phyloP scores from a whole-genome alignment of 1,140 invertebrate species.

The Anastrepha obliqua region DNA sequence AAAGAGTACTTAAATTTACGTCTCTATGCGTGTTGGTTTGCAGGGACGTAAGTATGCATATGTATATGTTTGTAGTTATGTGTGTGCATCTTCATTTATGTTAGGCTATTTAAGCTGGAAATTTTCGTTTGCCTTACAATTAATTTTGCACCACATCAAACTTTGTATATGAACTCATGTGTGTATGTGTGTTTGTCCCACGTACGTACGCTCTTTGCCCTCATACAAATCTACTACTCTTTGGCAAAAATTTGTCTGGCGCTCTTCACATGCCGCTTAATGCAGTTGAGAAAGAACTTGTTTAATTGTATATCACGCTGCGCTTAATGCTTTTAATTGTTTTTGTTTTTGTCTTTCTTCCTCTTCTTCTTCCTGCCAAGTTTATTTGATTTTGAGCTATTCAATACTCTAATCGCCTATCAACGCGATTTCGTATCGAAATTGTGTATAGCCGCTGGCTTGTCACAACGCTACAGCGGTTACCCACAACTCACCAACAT shows the following conservation, averaged over 20 bases:
- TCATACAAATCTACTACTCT: neutral
- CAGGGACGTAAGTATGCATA: neutral
- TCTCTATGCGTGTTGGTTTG: neutral
- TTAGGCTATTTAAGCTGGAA: neutral
- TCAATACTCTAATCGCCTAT: slow-evolving; percentile 42
- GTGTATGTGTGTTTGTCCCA: neutral
- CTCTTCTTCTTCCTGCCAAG: neutral
- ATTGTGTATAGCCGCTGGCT: slow-evolving; percentile 10
- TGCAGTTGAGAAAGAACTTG: neutral
- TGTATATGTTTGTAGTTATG: neutral
- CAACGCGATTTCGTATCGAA: slow-evolving; percentile 24
- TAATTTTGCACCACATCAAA: slow-evolving; percentile 23
- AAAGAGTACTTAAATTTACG: neutral
- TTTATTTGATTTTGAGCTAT: slow-evolving; percentile 2
- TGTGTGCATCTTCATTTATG: neutral
- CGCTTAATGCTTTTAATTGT: slow-evolving; percentile 1
- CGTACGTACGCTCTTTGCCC: neutral
- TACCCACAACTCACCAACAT: neutral
- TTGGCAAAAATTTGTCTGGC: neutral
- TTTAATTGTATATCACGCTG: neutral
- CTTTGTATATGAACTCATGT: neutral
- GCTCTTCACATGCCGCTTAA: neutral
- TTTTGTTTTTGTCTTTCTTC: neutral
- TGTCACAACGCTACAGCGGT: slow-evolving; percentile 22
- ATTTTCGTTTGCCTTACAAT: slow-evolving; percentile 27